Evolutionary conservation across 1,140 invertebrate genomes (phyloP), one percentile per base, ranked within the genome.

Genomic region (Diachasmimorpha longicaudata): DNA sequence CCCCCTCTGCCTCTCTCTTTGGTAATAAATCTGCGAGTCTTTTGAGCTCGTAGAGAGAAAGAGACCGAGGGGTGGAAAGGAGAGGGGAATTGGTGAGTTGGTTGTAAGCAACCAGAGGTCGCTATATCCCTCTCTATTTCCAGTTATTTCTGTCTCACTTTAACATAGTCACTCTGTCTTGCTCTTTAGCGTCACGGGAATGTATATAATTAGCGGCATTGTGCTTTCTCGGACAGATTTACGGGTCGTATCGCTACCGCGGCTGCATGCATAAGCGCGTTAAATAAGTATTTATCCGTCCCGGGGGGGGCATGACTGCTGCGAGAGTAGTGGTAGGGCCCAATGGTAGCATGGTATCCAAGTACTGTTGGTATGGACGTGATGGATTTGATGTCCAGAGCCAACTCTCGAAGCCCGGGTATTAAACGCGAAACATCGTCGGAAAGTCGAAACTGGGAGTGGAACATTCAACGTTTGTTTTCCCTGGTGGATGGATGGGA

Each of bases 201-300:
- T 85, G 86, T 88, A 86, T 88, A 88, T 88, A 89, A 89, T 89
- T 89, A 88, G 87, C 86, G 84, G 86, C 85, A 88, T 87, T 89
- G 88, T 87, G 84, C 86, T 86, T 83, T 80, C 82, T 83, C 81
- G 81, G 85, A 85, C 88, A 88, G 88, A 89, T 89, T 88, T 88
- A 89, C 86, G 86, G 85, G 84, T 87, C 81, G 83, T 84, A 85
- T 87, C 83, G 85, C 86, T 86, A 85, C 86, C 83, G 84, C 86
- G 84, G 82, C 86, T 87, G 86, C 84, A 88, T 89, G 86, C 86
- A 87, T 89, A 88, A 88, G 83, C 87, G 84, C 82, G 87, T 88
- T 88, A 88, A 88, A 89, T 89, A 89, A 89, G 87, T 89, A 89
- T 88, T 89, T 88, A 89, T 89, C 86, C 86, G 81, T 82, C 86